Evolutionary conservation across 2,113 vertebrate genomes (phyloP), one percentile per base, ranked within the genome.

Genomic region (Ctenodactylus gundi): DNA sequence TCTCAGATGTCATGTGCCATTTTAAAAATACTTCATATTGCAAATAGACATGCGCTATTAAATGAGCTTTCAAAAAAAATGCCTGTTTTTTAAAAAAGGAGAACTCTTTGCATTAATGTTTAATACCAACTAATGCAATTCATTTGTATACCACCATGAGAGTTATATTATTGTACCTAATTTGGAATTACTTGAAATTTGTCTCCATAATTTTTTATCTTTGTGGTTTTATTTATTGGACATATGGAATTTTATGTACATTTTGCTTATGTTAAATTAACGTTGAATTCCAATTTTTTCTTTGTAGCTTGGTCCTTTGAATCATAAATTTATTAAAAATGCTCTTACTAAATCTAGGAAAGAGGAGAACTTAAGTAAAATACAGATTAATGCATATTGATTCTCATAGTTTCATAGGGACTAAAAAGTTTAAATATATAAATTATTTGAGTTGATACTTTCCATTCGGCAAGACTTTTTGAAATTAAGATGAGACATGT

Each of bases 221-320:
- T 95, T 93, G 44, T 65, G 53, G 51, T 51, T 94, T 86, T 91
- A 65, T 49, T 60, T 96, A 83, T 70, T 93, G 23, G 93, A 9
- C 41, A 62, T 82, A 34, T 41, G 44, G 27, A 83, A 75, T 77
- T 70, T 73, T 88, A 92, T 90, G 17, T 96, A 92, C 51, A 68
- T 95, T 93, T 13, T 93, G 7, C 1, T 44, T 90, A 41, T 87
- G 83, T 90, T 95, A 72, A 64, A 60, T 70, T 39, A 70, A 64
- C 49, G 57, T 84, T 60, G 51, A 15, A 57, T 14, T 65, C 15
- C 5, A 49, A 7, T 89, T 76, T 85, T 92, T 68, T 65, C 44
- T 95, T 76, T 94, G 55, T 90, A 67, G 78, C 4, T 92, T 88
- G 27, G 25, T 65, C 17, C 46, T 90, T 96, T 85, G 29, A 94